These are phyloP conservation scores for Lasioglossum pauxillum DNA, from an alignment of 2,888 invertebrate genomes.

Conservation along the genomic window DNA sequence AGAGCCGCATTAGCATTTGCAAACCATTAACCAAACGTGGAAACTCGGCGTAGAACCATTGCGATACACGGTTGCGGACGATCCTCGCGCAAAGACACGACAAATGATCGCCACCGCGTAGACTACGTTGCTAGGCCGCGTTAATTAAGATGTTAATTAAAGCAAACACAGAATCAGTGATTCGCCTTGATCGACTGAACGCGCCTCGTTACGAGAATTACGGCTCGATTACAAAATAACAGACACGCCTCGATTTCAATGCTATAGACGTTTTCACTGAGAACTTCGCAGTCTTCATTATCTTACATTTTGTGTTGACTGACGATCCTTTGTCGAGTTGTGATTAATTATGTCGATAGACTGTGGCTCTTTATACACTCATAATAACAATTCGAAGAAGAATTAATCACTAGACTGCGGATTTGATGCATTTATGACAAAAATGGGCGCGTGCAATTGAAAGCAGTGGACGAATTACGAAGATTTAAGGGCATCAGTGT, in stretches of 20 bases:
- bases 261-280: background rate
- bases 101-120: conserved; percentile 1
- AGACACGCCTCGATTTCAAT: background rate
- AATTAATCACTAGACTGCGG: background rate
- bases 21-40: background rate
- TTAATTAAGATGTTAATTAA: conserved; percentile 30
- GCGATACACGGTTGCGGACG: background rate
- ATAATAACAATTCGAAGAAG: background rate
- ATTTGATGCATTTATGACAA: no score
- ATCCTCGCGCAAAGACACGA: background rate
- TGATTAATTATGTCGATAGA: background rate
- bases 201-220: background rate
- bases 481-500: no score
- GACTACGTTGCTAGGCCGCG: background rate
- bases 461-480: no score
- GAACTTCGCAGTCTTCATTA: background rate
- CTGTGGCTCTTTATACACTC: background rate
- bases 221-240: conserved; percentile 31
- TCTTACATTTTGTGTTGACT: background rate
- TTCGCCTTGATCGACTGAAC: conserved; percentile 19
- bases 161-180: conserved; percentile 11
- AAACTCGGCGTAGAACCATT: background rate
- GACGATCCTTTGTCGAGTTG: background rate
- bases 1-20: background rate
- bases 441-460: no score